Evolutionary conservation across 2,113 vertebrate genomes (phyloP).

Genomic region (Tetrao urogallus): DNA sequence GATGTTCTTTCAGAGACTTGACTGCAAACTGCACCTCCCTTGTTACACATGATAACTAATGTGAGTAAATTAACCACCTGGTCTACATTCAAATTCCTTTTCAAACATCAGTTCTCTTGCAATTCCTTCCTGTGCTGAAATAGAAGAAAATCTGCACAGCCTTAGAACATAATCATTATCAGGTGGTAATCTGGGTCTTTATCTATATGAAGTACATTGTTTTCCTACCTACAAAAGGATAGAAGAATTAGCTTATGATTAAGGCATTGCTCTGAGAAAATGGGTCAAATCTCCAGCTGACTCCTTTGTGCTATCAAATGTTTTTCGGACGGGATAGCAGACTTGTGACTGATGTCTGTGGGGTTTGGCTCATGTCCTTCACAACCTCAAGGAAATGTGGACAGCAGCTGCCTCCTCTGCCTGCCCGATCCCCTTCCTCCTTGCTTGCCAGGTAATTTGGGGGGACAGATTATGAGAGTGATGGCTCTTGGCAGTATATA

Average conservation of each 20-base stretch:
- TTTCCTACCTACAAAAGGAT: not conserved
- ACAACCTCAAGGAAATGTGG: not conserved
- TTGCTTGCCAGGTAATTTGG: not conserved
- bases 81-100: constrained; percentile 21
- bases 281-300: not conserved
- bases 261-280: not conserved
- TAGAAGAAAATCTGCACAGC: not conserved
- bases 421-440: not conserved
- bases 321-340: not conserved
- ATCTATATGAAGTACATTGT: not conserved
- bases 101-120: not conserved
- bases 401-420: not conserved
- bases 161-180: not conserved
- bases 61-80: constrained; percentile 53
- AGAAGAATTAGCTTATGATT: not conserved
- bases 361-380: not conserved
- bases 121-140: constrained; percentile 12
- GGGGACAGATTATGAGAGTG: not conserved
- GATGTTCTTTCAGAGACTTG: constrained; percentile 27
- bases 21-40: not conserved
- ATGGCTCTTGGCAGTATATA: not conserved
- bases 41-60: constrained; percentile 43
- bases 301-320: not conserved
- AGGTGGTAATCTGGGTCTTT: not conserved
- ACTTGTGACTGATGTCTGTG: not conserved